phyloP scores from a whole-genome alignment of 1,140 invertebrate species.

The Hypothenemus hampei region DNA sequence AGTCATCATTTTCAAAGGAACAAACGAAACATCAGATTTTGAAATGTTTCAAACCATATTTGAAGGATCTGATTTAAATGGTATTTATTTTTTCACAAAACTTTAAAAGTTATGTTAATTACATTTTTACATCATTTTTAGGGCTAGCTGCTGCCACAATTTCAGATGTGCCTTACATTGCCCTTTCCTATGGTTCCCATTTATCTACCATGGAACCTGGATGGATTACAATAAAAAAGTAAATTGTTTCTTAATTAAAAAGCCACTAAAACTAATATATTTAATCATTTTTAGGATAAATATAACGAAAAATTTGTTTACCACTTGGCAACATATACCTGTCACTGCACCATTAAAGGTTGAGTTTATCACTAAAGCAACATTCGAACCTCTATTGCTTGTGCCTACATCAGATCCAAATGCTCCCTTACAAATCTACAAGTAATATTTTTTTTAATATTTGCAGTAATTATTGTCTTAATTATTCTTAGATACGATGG shows the following conservation, averaged over 20 bases:
- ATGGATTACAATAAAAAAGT: conserved; percentile 6
- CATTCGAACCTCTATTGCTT: conserved; percentile 8
- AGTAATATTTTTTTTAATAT: conserved; percentile 1
- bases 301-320: not conserved
- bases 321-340: conserved; percentile 10
- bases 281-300: conserved; percentile 6
- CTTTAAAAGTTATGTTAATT: not conserved
- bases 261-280: not conserved
- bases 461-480: conserved; percentile 1
- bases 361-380: conserved; percentile 1
- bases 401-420: conserved; percentile 1
- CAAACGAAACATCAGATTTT: not conserved
- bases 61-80: conserved; percentile 3
- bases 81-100: too few relatives aligned
- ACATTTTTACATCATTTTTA: conserved; percentile 8
- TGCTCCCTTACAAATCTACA: conserved; percentile 6
- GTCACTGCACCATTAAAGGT: not conserved
- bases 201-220: conserved; percentile 3
- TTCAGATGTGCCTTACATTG: conserved; percentile 1
- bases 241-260: not conserved
- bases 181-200: conserved; percentile 2
- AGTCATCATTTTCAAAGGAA: conserved; percentile 8
- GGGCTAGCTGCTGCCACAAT: conserved; percentile 6
- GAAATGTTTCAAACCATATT: conserved; percentile 4
- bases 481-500: conserved; percentile 16